phyloP scores from a whole-genome alignment of 64 coral and sea anemone genomes.

The Stichodactyla helianthus region DNA sequence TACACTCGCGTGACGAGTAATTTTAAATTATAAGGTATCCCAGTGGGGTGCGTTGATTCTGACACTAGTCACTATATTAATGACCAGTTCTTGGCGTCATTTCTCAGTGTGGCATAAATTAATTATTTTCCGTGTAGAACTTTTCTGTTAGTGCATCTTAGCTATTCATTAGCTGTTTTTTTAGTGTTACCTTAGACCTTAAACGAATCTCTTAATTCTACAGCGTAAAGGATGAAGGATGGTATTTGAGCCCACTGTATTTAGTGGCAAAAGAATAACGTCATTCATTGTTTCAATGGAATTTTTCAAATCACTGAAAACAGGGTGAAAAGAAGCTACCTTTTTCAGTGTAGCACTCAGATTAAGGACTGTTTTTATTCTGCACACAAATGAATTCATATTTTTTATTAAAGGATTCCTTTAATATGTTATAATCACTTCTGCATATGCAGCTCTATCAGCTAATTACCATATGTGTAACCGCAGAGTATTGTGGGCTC shows the following conservation, averaged over 20 bases:
- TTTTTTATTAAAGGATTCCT: too few species aligned
- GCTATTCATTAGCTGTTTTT: background rate
- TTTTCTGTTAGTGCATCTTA: background rate
- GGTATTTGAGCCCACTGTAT: background rate
- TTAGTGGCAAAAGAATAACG: background rate
- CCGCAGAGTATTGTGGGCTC: background rate
- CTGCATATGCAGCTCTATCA: too few species aligned
- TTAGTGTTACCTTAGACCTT: background rate
- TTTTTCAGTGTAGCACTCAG: too few species aligned
- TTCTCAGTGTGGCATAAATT: background rate
- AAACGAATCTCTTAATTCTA: background rate
- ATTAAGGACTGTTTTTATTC: too few species aligned
- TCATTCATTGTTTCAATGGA: background rate
- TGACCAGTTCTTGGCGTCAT: background rate
- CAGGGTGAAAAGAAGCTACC: too few species aligned
- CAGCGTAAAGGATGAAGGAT: background rate
- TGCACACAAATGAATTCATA: too few species aligned
- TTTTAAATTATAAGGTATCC: background rate
- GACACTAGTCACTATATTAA: background rate
- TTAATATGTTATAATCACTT: too few species aligned
- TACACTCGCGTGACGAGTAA: background rate
- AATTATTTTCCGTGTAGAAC: background rate
- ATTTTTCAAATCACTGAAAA: background rate
- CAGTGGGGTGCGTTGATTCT: background rate
- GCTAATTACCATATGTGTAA: background rate